Evolutionary conservation across 2,797 vertebrate genomes (phyloP), one percentile per base, ranked within the genome.

Genomic region (Enoplosus armatus): DNA sequence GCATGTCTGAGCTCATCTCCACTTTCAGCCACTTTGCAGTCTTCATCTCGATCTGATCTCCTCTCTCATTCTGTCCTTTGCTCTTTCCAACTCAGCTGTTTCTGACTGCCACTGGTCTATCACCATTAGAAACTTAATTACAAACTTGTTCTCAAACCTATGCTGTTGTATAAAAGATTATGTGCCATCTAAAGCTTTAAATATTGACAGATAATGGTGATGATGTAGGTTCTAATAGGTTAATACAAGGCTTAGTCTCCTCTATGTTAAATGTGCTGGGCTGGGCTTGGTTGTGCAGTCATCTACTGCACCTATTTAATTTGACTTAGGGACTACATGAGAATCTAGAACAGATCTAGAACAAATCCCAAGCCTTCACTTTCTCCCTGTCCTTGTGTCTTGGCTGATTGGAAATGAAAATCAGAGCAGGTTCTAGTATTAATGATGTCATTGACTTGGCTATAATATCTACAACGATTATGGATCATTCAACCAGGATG

Each of bases 21-120:
- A 91, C 91, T 96, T 96, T 95, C 95, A 94, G 83, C 94, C 79
- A 94, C 89, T 92, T 93, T 95, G 95, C 95, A 95, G 76, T 95
- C 94, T 94, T 91, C 88, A 82, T 88, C 89, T 87, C 12, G 86
- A 87, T 84, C 86, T 83, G 78, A 87, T 91, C 89, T 83, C 68
- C 69, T 77, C 73, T 31, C 81, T 81, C 77, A 54, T 74, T 86
- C 72, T 83, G 76, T 80, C 75, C 71, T 85, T 66, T 68, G 72
- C 87, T 86, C 72, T 82, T 86, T 88, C 79, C 26, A 82, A 56
- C 84, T 91, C 90, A 91, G 88, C 94, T 93, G 86, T 91, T 92
- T 89, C 56, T 85, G 41, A 59, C 45, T 68, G 71, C 66, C 29
- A n/a, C 66, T 60, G 56, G 55, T 75, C 55, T 74, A 43, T 72